phyloP scores from a whole-genome alignment of 2,888 invertebrate species.

The Oasisia sp. region DNA sequence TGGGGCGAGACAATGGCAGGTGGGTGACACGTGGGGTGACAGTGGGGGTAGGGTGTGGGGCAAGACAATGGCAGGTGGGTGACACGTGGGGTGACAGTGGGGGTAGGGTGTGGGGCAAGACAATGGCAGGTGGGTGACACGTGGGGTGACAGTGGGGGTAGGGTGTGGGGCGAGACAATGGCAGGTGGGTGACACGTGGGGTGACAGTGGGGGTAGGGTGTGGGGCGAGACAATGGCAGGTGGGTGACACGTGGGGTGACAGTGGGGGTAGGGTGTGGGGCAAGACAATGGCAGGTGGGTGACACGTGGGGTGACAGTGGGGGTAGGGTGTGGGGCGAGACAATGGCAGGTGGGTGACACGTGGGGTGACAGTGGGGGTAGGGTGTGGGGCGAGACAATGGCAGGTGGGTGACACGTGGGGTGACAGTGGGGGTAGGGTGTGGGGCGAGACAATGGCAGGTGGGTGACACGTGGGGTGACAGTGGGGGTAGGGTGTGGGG shows the following conservation, averaged over 20 bases:
- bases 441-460: constrained; percentile 95
- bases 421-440: constrained; percentile 90
- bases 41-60: constrained; percentile 98
- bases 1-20: constrained; percentile 95
- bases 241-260: constrained; percentile 66
- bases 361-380: constrained; percentile 78
- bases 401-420: constrained; percentile 76
- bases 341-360: constrained; percentile 83
- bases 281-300: constrained; percentile 92
- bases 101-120: constrained; percentile 98
- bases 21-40: constrained; percentile 66
- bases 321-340: constrained; percentile 98
- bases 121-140: constrained; percentile 83
- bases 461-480: constrained; percentile 66
- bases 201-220: constrained; percentile 90
- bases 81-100: constrained; percentile 62
- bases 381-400: constrained; percentile 96
- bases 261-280: constrained; percentile 98
- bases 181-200: constrained; percentile 76
- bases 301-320: constrained; percentile 62
- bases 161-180: constrained; percentile 96
- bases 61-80: constrained; percentile 92
- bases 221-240: constrained; percentile 95
- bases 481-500: constrained; percentile 98
- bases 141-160: constrained; percentile 78